These are phyloP conservation scores for Trichogramma dendrolimi DNA, from an alignment of 2,888 invertebrate genomes.

Conservation along the genomic window DNA sequence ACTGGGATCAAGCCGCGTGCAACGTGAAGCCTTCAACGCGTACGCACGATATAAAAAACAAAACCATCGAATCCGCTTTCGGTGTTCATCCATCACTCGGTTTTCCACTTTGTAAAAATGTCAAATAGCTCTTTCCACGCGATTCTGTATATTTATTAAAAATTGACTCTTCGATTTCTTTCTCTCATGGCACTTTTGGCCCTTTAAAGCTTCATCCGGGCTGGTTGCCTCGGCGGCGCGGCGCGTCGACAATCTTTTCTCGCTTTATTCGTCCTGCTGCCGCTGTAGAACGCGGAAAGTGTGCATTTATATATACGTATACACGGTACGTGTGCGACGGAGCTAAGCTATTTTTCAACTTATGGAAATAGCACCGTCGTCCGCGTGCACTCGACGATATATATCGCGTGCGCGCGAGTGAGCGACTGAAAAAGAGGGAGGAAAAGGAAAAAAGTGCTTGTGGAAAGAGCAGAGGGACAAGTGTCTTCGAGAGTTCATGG, in stretches of 20 bases:
- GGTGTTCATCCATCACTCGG: not conserved
- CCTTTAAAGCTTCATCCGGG: constrained; percentile 16
- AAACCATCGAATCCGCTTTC: not conserved
- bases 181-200: constrained; percentile 9
- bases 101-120: not conserved
- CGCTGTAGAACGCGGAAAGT: too few relatives aligned
- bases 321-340: constrained; percentile 28
- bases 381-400: not conserved
- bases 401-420: constrained; percentile 6
- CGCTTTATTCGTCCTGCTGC: constrained; percentile 34
- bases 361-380: constrained; percentile 43
- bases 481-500: constrained; percentile 25
- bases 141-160: constrained; percentile 21
- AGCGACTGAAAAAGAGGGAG: constrained; percentile 2
- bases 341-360: constrained; percentile 47
- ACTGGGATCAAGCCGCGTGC: too few relatives aligned
- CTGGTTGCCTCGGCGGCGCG: not conserved
- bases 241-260: constrained; percentile 41
- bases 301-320: too few relatives aligned
- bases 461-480: constrained; percentile 13
- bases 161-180: constrained; percentile 19
- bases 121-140: not conserved
- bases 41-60: too few relatives aligned
- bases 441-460: constrained; percentile 1
- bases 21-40: too few relatives aligned